Percentiles rank a stretch among this genome's conserved stretches.
Conservation (phyloP, 2,113 vertebrate genomes). For the Bubo scandiacus region DNA sequence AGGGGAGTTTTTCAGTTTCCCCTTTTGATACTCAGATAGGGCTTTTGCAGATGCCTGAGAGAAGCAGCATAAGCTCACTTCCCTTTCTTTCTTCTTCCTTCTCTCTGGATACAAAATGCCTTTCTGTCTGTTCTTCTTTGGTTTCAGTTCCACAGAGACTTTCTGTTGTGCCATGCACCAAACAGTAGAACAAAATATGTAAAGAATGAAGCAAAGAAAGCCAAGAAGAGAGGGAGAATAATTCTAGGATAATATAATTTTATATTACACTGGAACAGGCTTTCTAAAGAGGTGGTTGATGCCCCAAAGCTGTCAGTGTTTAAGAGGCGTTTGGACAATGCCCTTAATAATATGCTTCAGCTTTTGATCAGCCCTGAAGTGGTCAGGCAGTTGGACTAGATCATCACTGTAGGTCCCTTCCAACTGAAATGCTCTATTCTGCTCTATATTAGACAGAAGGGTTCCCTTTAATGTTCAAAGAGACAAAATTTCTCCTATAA, state of each 20-base stretch:
- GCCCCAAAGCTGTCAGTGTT: not conserved
- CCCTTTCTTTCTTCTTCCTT: not conserved
- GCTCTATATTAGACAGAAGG: not conserved
- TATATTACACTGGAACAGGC: not conserved
- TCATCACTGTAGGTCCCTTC: not conserved
- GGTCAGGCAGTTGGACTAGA: not conserved
- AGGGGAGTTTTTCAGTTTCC: not conserved
- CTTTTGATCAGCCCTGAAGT: not conserved
- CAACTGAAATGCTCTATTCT: not conserved
- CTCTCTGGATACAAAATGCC: constrained; percentile 7
- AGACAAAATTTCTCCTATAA: not conserved
- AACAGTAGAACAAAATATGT: not conserved
- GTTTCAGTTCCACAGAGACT: not conserved
- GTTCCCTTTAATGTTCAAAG: not conserved
- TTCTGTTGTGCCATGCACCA: constrained; percentile 7
- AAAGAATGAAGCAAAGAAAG: not conserved
- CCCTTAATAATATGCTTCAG: not conserved
- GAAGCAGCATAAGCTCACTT: not conserved
- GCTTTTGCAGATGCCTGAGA: not conserved
- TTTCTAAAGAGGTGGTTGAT: not conserved
- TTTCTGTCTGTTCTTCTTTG: not conserved
- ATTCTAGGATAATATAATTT: not conserved
- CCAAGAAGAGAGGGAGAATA: not conserved
- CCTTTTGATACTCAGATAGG: not conserved
- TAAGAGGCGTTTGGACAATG: not conserved